Conservation (phyloP, 2,113 vertebrate genomes). For the Todiramphus saurophagus region DNA sequence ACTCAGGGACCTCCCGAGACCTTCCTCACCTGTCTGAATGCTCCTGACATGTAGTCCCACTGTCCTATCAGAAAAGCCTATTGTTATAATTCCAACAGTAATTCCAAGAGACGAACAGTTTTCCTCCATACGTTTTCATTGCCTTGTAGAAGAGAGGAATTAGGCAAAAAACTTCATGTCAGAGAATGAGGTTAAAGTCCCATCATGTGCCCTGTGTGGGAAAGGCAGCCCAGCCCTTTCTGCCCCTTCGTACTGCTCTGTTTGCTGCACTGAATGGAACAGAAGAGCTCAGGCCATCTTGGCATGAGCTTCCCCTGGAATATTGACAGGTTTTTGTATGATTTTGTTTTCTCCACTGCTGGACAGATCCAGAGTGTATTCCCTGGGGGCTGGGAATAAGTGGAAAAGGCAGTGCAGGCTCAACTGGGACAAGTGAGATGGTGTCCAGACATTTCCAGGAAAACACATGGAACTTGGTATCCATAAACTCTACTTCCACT, state of each 20-base stretch:
- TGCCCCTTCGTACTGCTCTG: background rate
- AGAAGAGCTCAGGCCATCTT: background rate
- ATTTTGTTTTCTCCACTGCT: background rate
- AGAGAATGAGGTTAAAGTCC: background rate
- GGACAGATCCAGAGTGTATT: background rate
- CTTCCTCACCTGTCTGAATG: accelerated
- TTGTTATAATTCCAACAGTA: background rate
- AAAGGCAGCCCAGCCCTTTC: background rate
- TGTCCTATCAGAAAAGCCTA: background rate
- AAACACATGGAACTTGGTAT: background rate
- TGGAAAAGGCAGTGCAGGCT: background rate
- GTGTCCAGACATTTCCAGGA: background rate
- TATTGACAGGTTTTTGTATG: background rate
- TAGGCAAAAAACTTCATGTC: background rate
- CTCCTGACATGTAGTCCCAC: background rate
- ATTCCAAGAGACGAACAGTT: background rate
- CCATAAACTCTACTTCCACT: background rate
- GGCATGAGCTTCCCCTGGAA: background rate
- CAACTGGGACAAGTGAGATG: background rate
- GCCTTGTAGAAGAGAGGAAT: background rate
- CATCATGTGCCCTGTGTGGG: background rate
- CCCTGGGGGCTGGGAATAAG: background rate
- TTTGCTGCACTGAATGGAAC: background rate
- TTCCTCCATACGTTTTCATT: background rate
- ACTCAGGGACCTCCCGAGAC: background rate